These are phyloP conservation scores for Salminus brasiliensis DNA, from an alignment of 2,113 vertebrate species.

Conservation along the genomic window DNA sequence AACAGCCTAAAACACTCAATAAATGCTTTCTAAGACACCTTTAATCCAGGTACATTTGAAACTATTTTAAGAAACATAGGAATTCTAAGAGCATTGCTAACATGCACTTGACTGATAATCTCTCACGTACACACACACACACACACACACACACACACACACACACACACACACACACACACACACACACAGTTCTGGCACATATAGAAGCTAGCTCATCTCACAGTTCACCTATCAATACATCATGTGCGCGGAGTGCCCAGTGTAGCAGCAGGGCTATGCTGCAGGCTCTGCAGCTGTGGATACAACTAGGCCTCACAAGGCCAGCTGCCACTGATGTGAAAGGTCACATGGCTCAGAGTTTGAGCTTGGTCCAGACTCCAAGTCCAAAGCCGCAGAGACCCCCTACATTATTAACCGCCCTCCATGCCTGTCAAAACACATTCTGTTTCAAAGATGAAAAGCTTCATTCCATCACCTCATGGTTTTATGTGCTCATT, in stretches of 20 bases:
- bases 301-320: neutral
- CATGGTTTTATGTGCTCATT: neutral
- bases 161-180: no score
- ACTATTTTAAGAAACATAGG: no score
- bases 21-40: no score
- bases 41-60: no score
- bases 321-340: neutral
- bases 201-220: no score
- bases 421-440: neutral
- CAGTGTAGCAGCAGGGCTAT: neutral
- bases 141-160: no score
- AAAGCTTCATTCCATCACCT: neutral
- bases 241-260: neutral
- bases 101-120: no score
- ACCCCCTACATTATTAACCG: neutral
- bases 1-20: no score
- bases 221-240: no score
- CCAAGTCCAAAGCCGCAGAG: neutral
- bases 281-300: neutral
- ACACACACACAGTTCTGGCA: no score
- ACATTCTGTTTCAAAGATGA: neutral
- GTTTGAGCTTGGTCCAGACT: neutral
- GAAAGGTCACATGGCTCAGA: neutral
- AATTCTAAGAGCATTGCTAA: no score
- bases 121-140: no score